phyloP scores from a whole-genome alignment of 2,797 vertebrate species.

The Pteropus rufus region DNA sequence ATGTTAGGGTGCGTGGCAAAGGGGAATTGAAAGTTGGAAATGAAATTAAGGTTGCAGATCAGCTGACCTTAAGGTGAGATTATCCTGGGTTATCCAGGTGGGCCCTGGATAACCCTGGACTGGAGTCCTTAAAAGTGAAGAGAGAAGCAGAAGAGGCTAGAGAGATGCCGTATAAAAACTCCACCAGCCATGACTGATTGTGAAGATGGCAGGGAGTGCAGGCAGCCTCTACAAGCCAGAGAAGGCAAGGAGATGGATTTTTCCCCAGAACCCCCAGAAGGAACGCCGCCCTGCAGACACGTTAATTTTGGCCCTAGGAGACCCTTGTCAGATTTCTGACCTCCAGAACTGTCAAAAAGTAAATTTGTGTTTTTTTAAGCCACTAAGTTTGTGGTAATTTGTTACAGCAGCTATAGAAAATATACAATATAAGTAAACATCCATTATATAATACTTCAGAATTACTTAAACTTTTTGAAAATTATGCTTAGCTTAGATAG shows the following conservation, averaged over 20 bases:
- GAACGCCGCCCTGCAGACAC: rapidly evolving
- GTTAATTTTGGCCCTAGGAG: background rate
- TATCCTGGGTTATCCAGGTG: background rate
- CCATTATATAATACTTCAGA: background rate
- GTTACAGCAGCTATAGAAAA: background rate
- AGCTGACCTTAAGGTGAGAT: background rate
- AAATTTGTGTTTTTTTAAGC: background rate
- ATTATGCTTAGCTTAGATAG: background rate
- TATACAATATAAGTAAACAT: background rate
- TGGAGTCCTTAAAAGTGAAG: background rate
- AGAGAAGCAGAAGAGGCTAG: background rate
- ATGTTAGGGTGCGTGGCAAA: background rate
- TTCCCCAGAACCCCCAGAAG: background rate
- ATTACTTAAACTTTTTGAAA: conserved; percentile 20
- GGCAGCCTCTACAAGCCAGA: background rate
- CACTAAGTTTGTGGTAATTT: background rate
- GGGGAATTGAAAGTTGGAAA: background rate
- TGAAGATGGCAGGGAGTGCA: background rate
- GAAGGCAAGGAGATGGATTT: background rate
- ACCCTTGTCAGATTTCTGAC: background rate
- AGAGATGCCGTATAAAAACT: rapidly evolving
- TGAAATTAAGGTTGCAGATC: background rate
- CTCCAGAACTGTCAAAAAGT: background rate
- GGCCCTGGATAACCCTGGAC: background rate
- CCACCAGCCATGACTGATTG: background rate